A percentile compares a stretch with the other conserved stretches of the same genome.
Conservation (phyloP, 2,888 invertebrate genomes). For the Slavum lentiscoides region DNA sequence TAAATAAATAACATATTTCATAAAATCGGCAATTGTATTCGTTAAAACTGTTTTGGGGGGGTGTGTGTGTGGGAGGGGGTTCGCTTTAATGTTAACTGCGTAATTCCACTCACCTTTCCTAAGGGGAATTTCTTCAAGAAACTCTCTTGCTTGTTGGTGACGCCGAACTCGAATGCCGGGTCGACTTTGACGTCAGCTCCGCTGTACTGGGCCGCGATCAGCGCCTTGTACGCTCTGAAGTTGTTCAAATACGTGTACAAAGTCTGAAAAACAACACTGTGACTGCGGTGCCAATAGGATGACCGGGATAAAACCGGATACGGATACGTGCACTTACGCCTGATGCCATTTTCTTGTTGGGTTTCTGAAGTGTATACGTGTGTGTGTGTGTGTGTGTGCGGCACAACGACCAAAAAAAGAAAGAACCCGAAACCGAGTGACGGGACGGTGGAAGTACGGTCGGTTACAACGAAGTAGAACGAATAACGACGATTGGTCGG, state of each 20-base stretch:
- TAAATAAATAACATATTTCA: neutral
- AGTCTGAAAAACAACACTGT: conserved; percentile 70
- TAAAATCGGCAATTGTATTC: neutral
- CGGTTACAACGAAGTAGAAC: neutral
- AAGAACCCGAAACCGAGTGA: neutral
- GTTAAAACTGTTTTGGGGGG: neutral
- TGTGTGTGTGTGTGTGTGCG: neutral
- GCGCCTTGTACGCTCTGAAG: conserved; percentile 96
- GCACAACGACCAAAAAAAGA: conserved; percentile 13
- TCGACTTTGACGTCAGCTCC: conserved; percentile 81
- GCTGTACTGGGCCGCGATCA: conserved; percentile 96
- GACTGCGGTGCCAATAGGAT: conserved; percentile 26
- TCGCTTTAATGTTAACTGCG: neutral
- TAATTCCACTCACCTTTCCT: conserved; percentile 77
- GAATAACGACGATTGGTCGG: neutral
- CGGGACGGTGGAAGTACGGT: neutral
- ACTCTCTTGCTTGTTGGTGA: conserved; percentile 83
- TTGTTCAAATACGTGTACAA: conserved; percentile 97
- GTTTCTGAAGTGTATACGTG: neutral
- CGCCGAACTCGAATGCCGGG: conserved; percentile 86
- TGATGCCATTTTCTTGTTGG: conserved; percentile 51
- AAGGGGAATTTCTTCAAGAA: conserved; percentile 95
- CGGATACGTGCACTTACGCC: conserved; percentile 55
- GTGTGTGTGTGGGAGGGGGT: neutral
- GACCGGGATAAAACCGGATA: conserved; percentile 42